phyloP scores from a whole-genome alignment of 1,140 invertebrate species.

The Aporrectodea caliginosa region DNA sequence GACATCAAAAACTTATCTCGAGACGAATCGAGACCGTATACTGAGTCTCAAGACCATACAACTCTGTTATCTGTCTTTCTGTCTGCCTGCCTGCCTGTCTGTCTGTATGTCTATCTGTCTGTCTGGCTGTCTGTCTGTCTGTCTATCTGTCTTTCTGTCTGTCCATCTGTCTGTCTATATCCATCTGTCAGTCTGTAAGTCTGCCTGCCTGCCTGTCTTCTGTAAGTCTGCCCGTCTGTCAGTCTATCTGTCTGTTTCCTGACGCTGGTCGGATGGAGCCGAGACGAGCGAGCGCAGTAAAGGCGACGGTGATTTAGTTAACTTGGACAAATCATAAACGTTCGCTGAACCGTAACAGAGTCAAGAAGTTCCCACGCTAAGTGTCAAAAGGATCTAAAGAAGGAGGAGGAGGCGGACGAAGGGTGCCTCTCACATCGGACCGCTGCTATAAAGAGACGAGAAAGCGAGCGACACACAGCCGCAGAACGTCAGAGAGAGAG shows the following conservation, averaged over 20 bases:
- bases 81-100: background rate
- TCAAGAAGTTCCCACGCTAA: background rate
- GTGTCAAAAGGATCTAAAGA: slow-evolving; percentile 2
- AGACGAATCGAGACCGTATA: too few relatives aligned
- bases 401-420: too few relatives aligned
- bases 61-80: too few relatives aligned
- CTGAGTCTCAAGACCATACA: too few relatives aligned
- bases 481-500: too few relatives aligned
- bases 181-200: background rate
- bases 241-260: background rate
- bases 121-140: background rate
- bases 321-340: background rate
- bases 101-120: background rate
- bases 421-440: too few relatives aligned
- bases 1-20: too few relatives aligned
- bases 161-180: background rate
- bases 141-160: background rate
- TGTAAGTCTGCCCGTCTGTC: background rate
- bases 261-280: background rate
- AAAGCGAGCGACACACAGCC: too few relatives aligned
- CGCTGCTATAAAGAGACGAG: too few relatives aligned
- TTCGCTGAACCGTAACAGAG: background rate
- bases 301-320: too few relatives aligned
- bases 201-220: background rate
- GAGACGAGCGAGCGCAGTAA: background rate